Conservation (phyloP, 2,888 invertebrate genomes). For the Dasysyrphus albostriatus region DNA sequence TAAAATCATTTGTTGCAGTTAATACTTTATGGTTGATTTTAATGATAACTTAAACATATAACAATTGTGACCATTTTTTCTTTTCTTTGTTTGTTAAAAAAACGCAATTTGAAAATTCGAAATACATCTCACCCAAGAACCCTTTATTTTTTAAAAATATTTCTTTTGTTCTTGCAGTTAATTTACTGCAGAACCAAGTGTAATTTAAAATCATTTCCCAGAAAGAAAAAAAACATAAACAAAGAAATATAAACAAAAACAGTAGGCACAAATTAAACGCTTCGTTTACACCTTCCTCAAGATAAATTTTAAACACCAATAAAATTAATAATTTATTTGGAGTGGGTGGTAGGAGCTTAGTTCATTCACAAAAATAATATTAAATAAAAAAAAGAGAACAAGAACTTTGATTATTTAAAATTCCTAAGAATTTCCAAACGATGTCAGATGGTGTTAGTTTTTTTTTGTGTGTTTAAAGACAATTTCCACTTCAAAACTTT, state of each 20-base stretch:
- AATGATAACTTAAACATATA: no score
- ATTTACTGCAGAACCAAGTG: neutral
- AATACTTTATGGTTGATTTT: no score
- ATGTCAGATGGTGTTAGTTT: slow-evolving; percentile 4
- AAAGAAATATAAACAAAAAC: slow-evolving; percentile 30
- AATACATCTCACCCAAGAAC: neutral
- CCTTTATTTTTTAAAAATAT: neutral
- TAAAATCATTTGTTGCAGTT: no score
- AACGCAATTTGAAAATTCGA: neutral
- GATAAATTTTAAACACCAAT: slow-evolving; percentile 26
- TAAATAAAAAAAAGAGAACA: slow-evolving; percentile 5
- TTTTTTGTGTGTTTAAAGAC: neutral
- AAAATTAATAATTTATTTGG: slow-evolving; percentile 20
- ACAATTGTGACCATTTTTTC: no score
- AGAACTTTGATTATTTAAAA: slow-evolving; percentile 9
- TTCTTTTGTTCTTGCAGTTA: neutral
- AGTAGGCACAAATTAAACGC: neutral
- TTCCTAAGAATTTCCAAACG: slow-evolving; percentile 13
- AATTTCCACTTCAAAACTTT: slow-evolving; percentile 29
- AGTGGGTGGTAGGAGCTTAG: slow-evolving; percentile 10
- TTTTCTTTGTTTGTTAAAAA: no score
- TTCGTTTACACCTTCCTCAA: slow-evolving; percentile 33
- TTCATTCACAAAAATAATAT: slow-evolving; percentile 33
- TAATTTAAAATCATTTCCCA: neutral
- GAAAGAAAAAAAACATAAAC: slow-evolving; percentile 6